Evolutionary conservation across 2,113 vertebrate genomes (phyloP).

Genomic region (Microcebus murinus): DNA sequence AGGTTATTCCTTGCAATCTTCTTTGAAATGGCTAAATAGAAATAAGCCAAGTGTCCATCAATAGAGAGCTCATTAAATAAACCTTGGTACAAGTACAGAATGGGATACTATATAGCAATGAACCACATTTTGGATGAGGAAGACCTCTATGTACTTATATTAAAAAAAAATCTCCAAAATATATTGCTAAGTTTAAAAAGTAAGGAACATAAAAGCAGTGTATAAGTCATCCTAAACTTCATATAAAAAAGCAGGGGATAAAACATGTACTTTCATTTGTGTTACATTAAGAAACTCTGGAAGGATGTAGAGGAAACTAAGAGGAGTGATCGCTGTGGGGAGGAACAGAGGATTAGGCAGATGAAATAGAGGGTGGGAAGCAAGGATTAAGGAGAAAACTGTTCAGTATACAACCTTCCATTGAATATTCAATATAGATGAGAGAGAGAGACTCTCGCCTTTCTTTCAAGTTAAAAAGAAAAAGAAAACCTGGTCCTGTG

Average conservation of each 20-base stretch:
- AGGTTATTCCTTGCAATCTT: background rate
- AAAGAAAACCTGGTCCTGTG: background rate
- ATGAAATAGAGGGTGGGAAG: too few species aligned
- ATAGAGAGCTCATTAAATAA: background rate
- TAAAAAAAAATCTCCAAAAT: background rate
- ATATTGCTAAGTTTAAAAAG: background rate
- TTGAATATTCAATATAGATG: background rate
- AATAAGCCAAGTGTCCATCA: background rate
- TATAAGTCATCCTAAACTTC: background rate
- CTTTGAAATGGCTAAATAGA: slow-evolving; percentile 6
- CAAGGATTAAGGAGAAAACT: background rate
- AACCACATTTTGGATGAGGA: slow-evolving; percentile 9
- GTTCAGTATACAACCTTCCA: background rate
- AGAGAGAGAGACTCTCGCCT: background rate
- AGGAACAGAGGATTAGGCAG: background rate
- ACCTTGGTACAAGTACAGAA: background rate
- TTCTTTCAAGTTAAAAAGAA: background rate
- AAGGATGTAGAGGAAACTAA: background rate
- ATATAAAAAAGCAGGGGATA: background rate
- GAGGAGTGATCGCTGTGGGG: too few species aligned
- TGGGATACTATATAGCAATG: background rate
- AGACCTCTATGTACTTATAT: background rate
- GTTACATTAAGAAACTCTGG: background rate
- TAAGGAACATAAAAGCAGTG: background rate
- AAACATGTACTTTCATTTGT: background rate